Conservation (phyloP, 2,113 vertebrate genomes). For the Lophius piscatorius region DNA sequence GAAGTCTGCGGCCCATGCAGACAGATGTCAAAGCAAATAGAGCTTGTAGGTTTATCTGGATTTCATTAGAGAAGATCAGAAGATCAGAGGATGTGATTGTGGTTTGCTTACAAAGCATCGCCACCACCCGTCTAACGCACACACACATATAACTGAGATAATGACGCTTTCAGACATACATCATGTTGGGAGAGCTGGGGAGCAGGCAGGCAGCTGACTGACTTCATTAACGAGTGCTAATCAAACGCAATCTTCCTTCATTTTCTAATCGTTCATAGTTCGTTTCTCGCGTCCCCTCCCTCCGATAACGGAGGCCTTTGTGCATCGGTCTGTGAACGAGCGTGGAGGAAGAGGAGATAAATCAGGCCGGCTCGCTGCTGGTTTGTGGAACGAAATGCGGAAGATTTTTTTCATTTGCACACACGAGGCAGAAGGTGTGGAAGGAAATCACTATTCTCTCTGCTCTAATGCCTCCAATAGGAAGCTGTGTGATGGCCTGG, state of each 20-base stretch:
- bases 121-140: constrained; percentile 3
- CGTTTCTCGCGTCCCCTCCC: constrained; percentile 44
- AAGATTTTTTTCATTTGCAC: background rate
- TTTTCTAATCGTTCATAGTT: constrained; percentile 63
- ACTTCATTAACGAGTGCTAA: constrained; percentile 70
- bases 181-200: constrained; percentile 37
- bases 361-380: background rate
- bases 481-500: constrained; percentile 1
- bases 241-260: constrained; percentile 71
- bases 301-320: constrained; percentile 40
- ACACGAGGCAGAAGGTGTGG: constrained; percentile 11
- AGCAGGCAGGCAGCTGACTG: constrained; percentile 43
- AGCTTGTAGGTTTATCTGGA: constrained; percentile 24
- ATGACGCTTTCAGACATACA: constrained; percentile 39
- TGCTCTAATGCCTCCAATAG: constrained; percentile 35
- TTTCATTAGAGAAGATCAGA: constrained; percentile 38
- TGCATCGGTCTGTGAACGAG: constrained; percentile 10
- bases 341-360: constrained; percentile 5
- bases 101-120: no score
- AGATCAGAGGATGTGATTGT: constrained; percentile 7
- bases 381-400: constrained; percentile 14
- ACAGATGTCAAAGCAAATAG: background rate
- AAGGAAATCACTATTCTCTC: constrained; percentile 29
- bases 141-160: constrained; percentile 23
- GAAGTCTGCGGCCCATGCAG: background rate